Conservation (phyloP, 2,888 invertebrate species). For the Eupsilia transversa region DNA sequence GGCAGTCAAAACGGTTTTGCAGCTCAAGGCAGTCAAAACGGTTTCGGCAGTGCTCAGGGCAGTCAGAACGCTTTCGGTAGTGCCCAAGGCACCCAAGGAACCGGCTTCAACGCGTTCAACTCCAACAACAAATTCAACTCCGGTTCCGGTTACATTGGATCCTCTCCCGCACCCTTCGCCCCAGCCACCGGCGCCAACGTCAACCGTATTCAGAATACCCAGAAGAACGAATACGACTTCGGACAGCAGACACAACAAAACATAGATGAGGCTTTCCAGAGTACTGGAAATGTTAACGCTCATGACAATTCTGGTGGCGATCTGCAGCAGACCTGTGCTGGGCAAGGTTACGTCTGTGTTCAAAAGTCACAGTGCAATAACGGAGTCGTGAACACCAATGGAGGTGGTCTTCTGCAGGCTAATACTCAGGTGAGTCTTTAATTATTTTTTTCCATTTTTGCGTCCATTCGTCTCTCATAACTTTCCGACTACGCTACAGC, state of each 20-base stretch:
- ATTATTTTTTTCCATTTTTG: neutral
- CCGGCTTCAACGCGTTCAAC: conserved; percentile 60
- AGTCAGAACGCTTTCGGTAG: conserved; percentile 12
- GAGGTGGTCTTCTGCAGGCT: conserved; percentile 86
- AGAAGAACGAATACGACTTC: conserved; percentile 81
- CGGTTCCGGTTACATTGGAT: conserved; percentile 80
- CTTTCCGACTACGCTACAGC: neutral
- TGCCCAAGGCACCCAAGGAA: conserved; percentile 39
- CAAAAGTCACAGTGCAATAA: conserved; percentile 91
- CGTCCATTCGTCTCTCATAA: rapidly evolving
- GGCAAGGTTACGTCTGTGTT: conserved; percentile 91
- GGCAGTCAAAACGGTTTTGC: conserved; percentile 34
- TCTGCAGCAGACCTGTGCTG: conserved; percentile 90
- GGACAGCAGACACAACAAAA: conserved; percentile 82
- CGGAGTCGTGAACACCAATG: conserved; percentile 90
- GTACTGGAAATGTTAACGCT: conserved; percentile 80
- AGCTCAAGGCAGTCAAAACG: conserved; percentile 4
- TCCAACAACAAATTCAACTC: conserved; percentile 70
- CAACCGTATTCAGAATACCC: conserved; percentile 81
- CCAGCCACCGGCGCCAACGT: conserved; percentile 79
- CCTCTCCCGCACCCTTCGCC: conserved; percentile 84
- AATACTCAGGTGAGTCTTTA: conserved; percentile 89
- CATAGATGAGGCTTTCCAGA: conserved; percentile 82
- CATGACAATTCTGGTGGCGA: conserved; percentile 78
- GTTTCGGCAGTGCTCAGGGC: conserved; percentile 29